phyloP scores from a whole-genome alignment of 2,113 vertebrate genomes.

The Takifugu flavidus region DNA sequence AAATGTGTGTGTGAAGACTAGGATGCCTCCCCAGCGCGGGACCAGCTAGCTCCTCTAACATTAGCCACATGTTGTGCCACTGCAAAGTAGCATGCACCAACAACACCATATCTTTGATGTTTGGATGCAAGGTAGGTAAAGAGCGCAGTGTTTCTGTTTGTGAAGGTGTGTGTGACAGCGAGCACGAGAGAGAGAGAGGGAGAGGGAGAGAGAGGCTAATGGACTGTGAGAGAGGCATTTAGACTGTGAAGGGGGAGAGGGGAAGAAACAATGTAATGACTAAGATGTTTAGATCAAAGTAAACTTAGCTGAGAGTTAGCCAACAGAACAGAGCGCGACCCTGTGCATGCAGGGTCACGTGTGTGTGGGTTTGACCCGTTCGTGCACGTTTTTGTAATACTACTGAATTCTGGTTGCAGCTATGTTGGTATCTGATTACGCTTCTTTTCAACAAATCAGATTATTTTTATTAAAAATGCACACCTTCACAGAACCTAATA shows the following conservation, averaged over 20 bases:
- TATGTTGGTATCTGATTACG: too few relatives aligned
- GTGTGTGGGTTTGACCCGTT: background rate
- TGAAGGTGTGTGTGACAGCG: background rate
- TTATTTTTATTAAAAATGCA: too few relatives aligned
- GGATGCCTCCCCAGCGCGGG: conserved; percentile 67
- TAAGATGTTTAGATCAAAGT: conserved; percentile 40
- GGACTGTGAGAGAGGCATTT: conserved; percentile 15
- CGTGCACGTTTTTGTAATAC: background rate
- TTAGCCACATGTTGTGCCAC: conserved; percentile 84
- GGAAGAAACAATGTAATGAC: conserved; percentile 30
- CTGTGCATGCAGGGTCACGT: background rate
- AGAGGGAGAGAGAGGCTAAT: background rate
- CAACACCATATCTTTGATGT: conserved; percentile 88
- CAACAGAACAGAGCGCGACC: conserved; percentile 9
- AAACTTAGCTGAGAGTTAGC: conserved; percentile 54
- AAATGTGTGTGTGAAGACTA: conserved; percentile 59
- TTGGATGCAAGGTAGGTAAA: conserved; percentile 87
- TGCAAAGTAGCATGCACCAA: conserved; percentile 90
- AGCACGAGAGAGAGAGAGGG: background rate
- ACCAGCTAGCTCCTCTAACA: conserved; percentile 62
- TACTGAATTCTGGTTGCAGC: background rate
- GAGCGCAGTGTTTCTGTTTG: conserved; percentile 1
- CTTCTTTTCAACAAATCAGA: too few relatives aligned
- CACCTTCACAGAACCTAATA: too few relatives aligned
- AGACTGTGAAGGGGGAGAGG: conserved; percentile 30